Base-by-base conservation (phyloP, 2,888 invertebrate species). In the Dorcus parallelipipedus region DNA sequence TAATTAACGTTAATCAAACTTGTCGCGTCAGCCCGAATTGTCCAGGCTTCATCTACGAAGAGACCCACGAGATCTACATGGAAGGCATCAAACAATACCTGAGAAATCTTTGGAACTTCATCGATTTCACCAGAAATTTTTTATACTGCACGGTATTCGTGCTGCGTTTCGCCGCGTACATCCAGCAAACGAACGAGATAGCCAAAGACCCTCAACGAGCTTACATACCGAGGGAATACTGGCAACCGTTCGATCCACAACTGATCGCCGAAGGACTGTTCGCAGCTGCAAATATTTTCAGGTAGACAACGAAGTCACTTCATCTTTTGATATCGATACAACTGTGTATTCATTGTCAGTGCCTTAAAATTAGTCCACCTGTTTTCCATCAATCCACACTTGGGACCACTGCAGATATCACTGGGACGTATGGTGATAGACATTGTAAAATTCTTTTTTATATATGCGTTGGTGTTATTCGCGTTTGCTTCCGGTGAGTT, bases 91-190 rank as follows among this genome's bases (percentile, higher is more conserved):
- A 85, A 41, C 88, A 88, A 0, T 97, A 97, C 73, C 82, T 95
- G 33, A 84, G 92, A 38, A 94, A 97, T 76, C 87, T 97, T 85
- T 97, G 97, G 97, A 97, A 97, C 78, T 93, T 96, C 72, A 92
- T 97, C 53, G 97, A 97, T 80, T 96, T 96, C 74, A 89, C 91
- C 4, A 86, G 95, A 45, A 97, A 97, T 78, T 86, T 87, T 0
- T 81, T 97, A 2, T 97, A 97, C 77, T 84, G 90, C 43, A 82
- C 85, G 3, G 91, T 91, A 7, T 83, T 84, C 38, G 72, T 90
- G 33, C 78, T 93, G 4, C 80, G 89, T 50, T 73, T 84, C 3
- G 86, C 86, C 0, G 93, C 93, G 0, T 93, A 89, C 71, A 76
- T 90, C 42, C 89, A 92, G 71, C 93, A 93, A 76, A 76, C 76